phyloP scores from a whole-genome alignment of 1,140 invertebrate species.

The Hirudo medicinalis region DNA sequence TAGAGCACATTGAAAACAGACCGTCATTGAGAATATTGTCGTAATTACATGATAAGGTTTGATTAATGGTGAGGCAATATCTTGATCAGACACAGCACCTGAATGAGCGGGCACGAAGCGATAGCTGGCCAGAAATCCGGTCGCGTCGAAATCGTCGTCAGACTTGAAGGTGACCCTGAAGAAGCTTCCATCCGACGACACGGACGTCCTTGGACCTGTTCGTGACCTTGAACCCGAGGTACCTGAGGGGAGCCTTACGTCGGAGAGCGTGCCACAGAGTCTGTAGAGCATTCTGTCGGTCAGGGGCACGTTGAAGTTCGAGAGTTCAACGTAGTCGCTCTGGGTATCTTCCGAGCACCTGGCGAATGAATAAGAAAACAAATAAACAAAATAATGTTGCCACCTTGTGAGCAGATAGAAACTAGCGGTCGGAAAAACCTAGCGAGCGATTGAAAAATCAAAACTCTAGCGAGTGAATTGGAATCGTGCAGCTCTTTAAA shows the following conservation, averaged over 20 bases:
- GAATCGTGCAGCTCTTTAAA: too few relatives aligned
- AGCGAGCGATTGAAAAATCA: too few relatives aligned
- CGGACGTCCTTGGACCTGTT: not conserved
- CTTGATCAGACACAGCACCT: too few relatives aligned
- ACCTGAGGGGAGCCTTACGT: not conserved
- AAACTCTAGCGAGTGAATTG: too few relatives aligned
- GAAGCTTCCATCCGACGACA: not conserved
- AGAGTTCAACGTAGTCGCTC: conserved; percentile 10
- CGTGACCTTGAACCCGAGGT: not conserved
- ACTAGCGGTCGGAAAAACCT: too few relatives aligned
- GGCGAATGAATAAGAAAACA: not conserved
- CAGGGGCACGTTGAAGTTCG: conserved; percentile 1
- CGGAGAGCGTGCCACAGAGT: too few relatives aligned
- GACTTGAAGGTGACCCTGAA: not conserved
- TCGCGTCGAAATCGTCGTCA: not conserved
- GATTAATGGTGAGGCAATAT: too few relatives aligned
- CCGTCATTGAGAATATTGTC: too few relatives aligned
- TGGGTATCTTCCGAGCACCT: not conserved
- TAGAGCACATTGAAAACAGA: too few relatives aligned
- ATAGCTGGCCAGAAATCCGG: not conserved
- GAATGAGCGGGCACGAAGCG: not conserved
- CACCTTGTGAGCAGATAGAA: too few relatives aligned
- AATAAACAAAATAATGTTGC: too few relatives aligned
- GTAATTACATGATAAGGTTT: too few relatives aligned
- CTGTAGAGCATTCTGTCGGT: not conserved